These are phyloP conservation scores for Orthonyx spaldingii DNA, from an alignment of 2,113 vertebrate genomes.

Conservation along the genomic window DNA sequence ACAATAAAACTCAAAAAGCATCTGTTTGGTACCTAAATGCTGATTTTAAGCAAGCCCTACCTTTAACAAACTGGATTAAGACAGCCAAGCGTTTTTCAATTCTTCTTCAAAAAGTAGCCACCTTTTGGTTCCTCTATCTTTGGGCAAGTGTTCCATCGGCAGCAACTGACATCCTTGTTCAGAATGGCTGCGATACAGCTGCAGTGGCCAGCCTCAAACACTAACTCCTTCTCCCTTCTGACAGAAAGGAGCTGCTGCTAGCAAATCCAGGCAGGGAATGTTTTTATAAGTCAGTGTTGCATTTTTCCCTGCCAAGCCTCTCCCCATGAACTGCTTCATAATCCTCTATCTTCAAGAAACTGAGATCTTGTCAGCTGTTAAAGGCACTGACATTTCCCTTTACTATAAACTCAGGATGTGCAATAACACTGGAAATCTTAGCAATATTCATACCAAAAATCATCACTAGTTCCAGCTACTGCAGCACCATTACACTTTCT, in stretches of 20 bases:
- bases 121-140: not conserved
- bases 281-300: not conserved
- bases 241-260: not conserved
- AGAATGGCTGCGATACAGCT: not conserved
- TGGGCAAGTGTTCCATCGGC: not conserved
- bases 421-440: not conserved
- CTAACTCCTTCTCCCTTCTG: not conserved
- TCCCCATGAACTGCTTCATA: not conserved
- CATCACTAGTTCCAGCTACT: not conserved
- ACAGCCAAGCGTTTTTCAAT: not conserved
- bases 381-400: not conserved
- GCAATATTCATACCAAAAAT: not conserved
- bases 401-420: not conserved
- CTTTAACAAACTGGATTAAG: not conserved
- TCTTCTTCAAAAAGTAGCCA: not conserved
- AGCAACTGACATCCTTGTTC: not conserved
- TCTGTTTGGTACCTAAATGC: not conserved
- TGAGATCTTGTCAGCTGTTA: not conserved
- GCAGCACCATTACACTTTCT: not conserved
- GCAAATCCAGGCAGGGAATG: not conserved
- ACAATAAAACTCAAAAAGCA: not conserved
- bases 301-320: too few species aligned
- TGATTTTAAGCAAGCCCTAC: not conserved
- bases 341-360: not conserved
- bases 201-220: fast-evolving